Base-by-base conservation (phyloP, 2,113 vertebrate species). In the Lepus timidus region DNA sequence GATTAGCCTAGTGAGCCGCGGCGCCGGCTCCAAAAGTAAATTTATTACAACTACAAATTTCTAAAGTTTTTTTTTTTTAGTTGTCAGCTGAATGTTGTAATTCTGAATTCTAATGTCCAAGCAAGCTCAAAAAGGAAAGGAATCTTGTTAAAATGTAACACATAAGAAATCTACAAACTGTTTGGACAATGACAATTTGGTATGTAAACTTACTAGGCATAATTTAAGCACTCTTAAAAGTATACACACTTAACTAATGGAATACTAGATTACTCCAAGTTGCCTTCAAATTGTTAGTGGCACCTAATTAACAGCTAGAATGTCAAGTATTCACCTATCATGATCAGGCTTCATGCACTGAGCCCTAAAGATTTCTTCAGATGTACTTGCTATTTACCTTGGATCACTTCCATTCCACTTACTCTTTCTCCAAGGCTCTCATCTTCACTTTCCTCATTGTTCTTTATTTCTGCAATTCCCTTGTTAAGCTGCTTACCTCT, bases 21-120 rank as follows among this genome's bases (percentile, higher is more conserved):
- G 36, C 36, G 36, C 36, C 3, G 36, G 36, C 36, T 36, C 31
- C 29, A 61, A 94, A 94, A 88, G 23, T 78, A 51, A 94, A 75
- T 52, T 71, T 71, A 88, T 89, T 89, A 61, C 12, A 68, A 88
- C 55, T 78, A 95, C 33, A 90, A 93, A 75, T 83, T 62, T 83
- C 52, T 88, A 71, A 92, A 78, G 76, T 31, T 88, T 90, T 33
- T 79, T 36, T 92, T 93, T 73, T 93, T 68, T 49, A 49, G 9
- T 85, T 44, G 44, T 7, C 76, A 84, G 27, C n/a, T 73, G 33
- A 73, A 9, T 39, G 11, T 49, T 88, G n/a, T 9, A 33, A 94
- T 25, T 91, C 85, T 78, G 31, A 33, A 85, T 49, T 78, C 39
- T n/a, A 76, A 88, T 76, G 80, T 80, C 31, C 20, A 61, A 36